Evolutionary conservation across 2,888 invertebrate genomes (phyloP), one percentile per base, ranked within the genome.

Genomic region (Platycnemis pennipes): DNA sequence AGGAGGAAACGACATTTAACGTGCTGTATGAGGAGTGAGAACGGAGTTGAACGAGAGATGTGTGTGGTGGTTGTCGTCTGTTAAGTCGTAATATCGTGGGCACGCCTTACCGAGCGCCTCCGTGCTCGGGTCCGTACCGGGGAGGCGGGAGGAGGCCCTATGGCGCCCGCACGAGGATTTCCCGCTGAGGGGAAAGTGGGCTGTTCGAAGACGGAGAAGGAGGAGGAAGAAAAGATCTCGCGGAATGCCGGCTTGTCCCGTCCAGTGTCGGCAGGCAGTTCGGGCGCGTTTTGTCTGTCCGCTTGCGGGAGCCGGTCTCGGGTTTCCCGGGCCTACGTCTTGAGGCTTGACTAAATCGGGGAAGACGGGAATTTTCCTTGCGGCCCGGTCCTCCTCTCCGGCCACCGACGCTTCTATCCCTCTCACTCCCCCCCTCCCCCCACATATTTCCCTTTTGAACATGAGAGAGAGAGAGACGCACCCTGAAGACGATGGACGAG

Each of bases 141-240:
- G 22, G 77, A 11, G 31, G 13, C 4, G 77, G 77, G 77, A 77
- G 77, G 77, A 22, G 31, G 77, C 37, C 37, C 11, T 37, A 11
- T 37, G 77, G 77, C 77, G 77, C 77, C 77, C 77, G 77, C 37
- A 16, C 16, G 77, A 77, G 31, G 77, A 77, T 77, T 77, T 77
- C 77, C 77, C 77, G 77, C 77, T 77, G 77, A 77, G 77, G 77
- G 77, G 77, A 77, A 77, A 77, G 77, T 37, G 77, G 77, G 49
- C 49, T n/a, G n/a, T n/a, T n/a, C n/a, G n/a, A n/a, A 63, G 37
- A 31, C 2, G 37, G 16, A 77, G 77, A 37, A 37, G 77, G 77
- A 77, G 26, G 37, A 63, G 7, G 26, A 63, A 8, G 7, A 8
- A n/a, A 26, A 31, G 77, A 22, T 2, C 31, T 37, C 11, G 11